Conservation (phyloP, 2,113 vertebrate genomes). For the Siphamia tubifer region DNA sequence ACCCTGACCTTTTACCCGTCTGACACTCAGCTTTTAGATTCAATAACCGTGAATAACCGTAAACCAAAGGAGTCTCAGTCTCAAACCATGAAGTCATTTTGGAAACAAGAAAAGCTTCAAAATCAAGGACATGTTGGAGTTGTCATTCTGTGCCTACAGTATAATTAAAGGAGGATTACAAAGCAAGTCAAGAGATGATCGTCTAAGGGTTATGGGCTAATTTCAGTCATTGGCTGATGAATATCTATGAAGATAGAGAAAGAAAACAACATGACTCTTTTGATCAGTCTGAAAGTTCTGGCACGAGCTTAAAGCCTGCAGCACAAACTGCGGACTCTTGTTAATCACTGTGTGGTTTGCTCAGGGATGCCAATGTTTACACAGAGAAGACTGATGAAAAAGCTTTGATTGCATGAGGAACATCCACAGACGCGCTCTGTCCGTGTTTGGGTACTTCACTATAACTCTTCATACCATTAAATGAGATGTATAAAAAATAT, state of each 20-base stretch:
- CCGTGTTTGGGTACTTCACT: constrained; percentile 38
- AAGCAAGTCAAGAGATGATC: constrained; percentile 52
- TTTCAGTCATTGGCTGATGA: constrained; percentile 49
- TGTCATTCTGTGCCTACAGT: constrained; percentile 21
- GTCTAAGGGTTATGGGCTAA: constrained; percentile 30
- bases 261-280: constrained; percentile 66
- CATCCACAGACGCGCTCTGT: constrained; percentile 41
- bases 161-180: constrained; percentile 40
- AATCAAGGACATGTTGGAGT: constrained; percentile 25
- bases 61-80: not conserved
- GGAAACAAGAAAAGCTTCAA: constrained; percentile 15
- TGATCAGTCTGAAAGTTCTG: constrained; percentile 63
- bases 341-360: constrained; percentile 71
- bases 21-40: not conserved
- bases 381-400: constrained; percentile 69
- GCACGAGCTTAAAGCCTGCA: constrained; percentile 66
- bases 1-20: not conserved
- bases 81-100: not conserved
- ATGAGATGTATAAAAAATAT: constrained; percentile 44
- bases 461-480: constrained; percentile 47
- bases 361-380: constrained; percentile 70
- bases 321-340: constrained; percentile 53
- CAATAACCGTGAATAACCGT: not conserved
- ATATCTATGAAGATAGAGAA: constrained; percentile 55
- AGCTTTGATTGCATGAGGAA: constrained; percentile 66